Evolutionary conservation across 1,140 invertebrate genomes (phyloP), one percentile per base, ranked within the genome.

Genomic region (Asobara japonica): DNA sequence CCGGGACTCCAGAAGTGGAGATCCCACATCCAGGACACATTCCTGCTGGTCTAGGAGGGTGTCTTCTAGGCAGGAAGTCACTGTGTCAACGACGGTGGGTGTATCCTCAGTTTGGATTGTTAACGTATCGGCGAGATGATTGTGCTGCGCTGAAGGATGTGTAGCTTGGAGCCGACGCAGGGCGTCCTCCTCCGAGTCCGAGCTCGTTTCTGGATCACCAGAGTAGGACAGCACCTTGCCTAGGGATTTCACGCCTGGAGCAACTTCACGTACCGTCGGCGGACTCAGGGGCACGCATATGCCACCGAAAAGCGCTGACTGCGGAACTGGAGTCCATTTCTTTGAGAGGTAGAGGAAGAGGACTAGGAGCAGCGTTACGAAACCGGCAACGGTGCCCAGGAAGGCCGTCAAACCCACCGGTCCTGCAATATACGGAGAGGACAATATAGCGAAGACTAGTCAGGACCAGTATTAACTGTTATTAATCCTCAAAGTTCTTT

Each of bases 311-410:
- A 86, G 82, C 18, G 82, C 78, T 60, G 82, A 76, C 29, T 84
- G 74, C 77, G 84, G 76, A 6, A 80, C 75, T 27, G 85, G 80
- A 76, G 79, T 94, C 86, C 93, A 91, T 82, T 91, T 92, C 77
- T 93, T 94, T 82, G 93, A 94, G 64, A 95, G 88, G 84, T 95
- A 96, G 61, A 95, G 88, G 76, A 94, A 93, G 75, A 95, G 90
- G n/a, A 94, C 90, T 72, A 95, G 84, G 61, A 95, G 88, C 27
- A 95, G 87, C 29, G 93, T 90, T 16, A 94, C 89, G 77, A 94
- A 92, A 38, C 92, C 92, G 71, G 91, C 92, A 72, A 94, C 91
- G 67, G 91, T 93, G 80, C 93, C 93, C 68, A 96, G 88, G 84
- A 95, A 91, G 73, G 92, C 93, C 76, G 92, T 90, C 71, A 94